phyloP scores from a whole-genome alignment of 2,113 vertebrate genomes.

The Bubo scandiacus region DNA sequence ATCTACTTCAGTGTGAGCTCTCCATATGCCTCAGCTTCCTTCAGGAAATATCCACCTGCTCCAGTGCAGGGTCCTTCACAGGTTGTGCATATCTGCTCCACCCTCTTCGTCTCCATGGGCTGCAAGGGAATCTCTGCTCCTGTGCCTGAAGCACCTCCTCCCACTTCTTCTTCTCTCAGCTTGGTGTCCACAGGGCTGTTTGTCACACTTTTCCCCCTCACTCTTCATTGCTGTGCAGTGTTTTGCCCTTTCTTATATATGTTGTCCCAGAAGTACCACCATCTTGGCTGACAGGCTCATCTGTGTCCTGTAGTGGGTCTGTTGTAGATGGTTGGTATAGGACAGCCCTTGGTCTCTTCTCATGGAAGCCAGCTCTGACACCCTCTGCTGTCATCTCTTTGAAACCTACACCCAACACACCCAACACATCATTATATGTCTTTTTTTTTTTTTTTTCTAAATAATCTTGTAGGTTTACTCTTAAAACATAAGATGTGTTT shows the following conservation, averaged over 20 bases:
- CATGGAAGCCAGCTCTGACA: background rate
- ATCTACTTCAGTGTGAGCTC: background rate
- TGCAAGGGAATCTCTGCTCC: background rate
- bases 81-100: background rate
- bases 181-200: background rate
- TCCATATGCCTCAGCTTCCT: background rate
- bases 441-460: background rate
- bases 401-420: background rate
- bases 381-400: background rate
- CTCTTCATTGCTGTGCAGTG: background rate
- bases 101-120: background rate
- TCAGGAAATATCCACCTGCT: background rate
- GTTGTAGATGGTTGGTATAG: background rate
- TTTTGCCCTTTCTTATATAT: background rate
- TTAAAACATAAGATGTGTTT: background rate
- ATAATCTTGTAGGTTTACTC: background rate
- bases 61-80: background rate
- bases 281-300: background rate
- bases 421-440: background rate
- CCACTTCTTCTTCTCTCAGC: background rate
- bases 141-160: background rate
- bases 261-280: background rate
- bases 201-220: background rate
- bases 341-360: background rate
- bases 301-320: background rate